Evolutionary conservation across 2,797 vertebrate genomes (phyloP).

Genomic region (Nannoperca australis): DNA sequence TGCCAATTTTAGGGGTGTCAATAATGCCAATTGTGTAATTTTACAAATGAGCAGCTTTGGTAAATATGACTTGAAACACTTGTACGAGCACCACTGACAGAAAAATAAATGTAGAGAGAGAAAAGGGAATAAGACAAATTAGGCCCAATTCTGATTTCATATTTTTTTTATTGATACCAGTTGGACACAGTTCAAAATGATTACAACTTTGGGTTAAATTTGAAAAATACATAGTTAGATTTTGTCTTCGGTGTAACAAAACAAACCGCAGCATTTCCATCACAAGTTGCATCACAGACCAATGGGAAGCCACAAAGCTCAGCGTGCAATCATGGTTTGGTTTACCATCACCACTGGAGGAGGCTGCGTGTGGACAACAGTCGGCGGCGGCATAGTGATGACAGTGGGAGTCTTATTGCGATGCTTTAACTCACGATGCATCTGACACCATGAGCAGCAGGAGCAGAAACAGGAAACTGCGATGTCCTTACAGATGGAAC

Average conservation of each 20-base stretch:
- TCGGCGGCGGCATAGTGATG: neutral
- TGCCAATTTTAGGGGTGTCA: too few relatives aligned
- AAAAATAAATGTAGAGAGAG: neutral
- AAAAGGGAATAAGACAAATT: neutral
- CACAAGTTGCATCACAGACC: neutral
- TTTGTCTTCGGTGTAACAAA: too few relatives aligned
- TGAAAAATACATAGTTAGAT: too few relatives aligned
- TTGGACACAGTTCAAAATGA: too few relatives aligned
- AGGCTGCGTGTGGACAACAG: slow-evolving; percentile 38
- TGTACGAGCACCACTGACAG: neutral
- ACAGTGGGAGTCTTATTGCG: neutral
- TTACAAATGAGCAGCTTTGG: neutral
- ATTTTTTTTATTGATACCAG: too few relatives aligned
- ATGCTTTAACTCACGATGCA: slow-evolving; percentile 73
- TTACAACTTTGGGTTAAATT: too few relatives aligned
- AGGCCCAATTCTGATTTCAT: too few relatives aligned
- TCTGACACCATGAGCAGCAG: slow-evolving; percentile 80
- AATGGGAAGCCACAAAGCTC: neutral
- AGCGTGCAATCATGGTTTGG: rapidly evolving
- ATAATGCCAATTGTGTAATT: too few relatives aligned
- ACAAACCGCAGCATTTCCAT: too few relatives aligned
- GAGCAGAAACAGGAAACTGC: slow-evolving; percentile 56
- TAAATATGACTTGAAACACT: neutral
- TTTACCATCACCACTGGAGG: rapidly evolving
- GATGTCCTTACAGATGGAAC: slow-evolving; percentile 75